Evolutionary conservation across 2,113 vertebrate genomes (phyloP).

Genomic region (Sclerurus mexicanus): DNA sequence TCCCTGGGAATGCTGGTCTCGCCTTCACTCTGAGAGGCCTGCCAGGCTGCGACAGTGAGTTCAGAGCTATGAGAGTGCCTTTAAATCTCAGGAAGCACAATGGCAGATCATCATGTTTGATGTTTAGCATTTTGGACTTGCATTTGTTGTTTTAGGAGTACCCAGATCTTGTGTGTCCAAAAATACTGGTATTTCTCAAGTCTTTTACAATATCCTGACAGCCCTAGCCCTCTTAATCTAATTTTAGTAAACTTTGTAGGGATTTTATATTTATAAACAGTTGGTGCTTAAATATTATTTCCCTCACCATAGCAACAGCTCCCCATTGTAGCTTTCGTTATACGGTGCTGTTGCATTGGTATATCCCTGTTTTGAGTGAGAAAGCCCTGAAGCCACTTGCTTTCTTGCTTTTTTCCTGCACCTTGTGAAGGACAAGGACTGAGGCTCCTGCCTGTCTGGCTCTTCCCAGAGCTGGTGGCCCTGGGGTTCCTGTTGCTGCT

Average conservation of each 20-base stretch:
- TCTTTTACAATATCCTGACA: constrained; percentile 26
- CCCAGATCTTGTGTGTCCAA: neutral
- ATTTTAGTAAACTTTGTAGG: constrained; percentile 52
- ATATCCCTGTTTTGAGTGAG: constrained; percentile 25
- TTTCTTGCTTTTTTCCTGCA: neutral
- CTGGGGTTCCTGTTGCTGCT: neutral
- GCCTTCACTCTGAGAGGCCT: neutral
- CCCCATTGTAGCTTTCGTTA: constrained; percentile 10
- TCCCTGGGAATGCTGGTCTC: neutral
- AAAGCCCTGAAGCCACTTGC: neutral
- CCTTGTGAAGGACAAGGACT: neutral
- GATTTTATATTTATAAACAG: constrained; percentile 54
- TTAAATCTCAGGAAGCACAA: neutral
- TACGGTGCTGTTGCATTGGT: constrained; percentile 13
- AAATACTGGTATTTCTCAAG: constrained; percentile 27
- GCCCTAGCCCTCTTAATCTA: constrained; percentile 14
- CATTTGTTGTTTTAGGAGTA: neutral
- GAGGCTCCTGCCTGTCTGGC: neutral
- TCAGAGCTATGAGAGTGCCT: neutral
- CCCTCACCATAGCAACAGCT: constrained; percentile 33
- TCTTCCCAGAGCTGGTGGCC: fast-evolving
- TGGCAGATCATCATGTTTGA: neutral
- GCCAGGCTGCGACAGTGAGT: neutral
- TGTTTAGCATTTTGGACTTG: neutral
- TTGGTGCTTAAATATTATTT: constrained; percentile 57